A percentile compares a stretch with the other conserved stretches of the same genome.
Evolutionary conservation across 2,888 invertebrate genomes (phyloP).

Genomic region (Sericinus montela): DNA sequence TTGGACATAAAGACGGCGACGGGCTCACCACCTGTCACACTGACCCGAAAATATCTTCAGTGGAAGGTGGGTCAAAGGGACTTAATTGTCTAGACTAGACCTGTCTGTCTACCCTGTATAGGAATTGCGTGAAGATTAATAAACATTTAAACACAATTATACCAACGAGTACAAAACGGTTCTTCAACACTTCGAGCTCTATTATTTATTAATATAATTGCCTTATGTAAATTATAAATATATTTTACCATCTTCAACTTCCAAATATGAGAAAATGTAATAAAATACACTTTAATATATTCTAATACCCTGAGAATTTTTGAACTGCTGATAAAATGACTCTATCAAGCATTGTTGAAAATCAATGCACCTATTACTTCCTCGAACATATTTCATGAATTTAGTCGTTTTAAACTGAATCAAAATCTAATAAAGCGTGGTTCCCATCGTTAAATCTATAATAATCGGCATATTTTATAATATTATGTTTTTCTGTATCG

Average conservation of each 20-base stretch:
- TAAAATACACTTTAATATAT: constrained; percentile 38
- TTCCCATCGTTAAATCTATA: constrained; percentile 23
- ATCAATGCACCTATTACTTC: constrained; percentile 33
- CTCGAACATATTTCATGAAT: constrained; percentile 43
- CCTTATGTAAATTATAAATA: constrained; percentile 2
- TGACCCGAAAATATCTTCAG: no score
- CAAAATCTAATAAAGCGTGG: constrained; percentile 36
- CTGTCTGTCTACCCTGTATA: no score
- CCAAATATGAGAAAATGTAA: constrained; percentile 13
- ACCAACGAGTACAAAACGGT: no score
- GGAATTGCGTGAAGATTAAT: no score
- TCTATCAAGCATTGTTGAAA: constrained; percentile 53
- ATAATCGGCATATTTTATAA: constrained; percentile 16
- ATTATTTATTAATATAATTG: no score
- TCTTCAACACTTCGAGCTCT: no score
- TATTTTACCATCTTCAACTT: neutral
- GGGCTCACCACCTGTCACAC: no score
- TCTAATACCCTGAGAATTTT: constrained; percentile 40
- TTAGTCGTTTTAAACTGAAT: constrained; percentile 51
- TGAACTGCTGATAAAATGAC: constrained; percentile 43
- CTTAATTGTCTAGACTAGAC: no score
- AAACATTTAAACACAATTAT: no score
- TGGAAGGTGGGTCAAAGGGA: no score
- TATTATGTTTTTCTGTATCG: constrained; percentile 6
- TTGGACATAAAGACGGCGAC: no score